Evolutionary conservation across 53 echinoderm and acorn worm genomes (phyloP), one percentile per base, ranked within the genome.

Genomic region (Astropecten irregularis): DNA sequence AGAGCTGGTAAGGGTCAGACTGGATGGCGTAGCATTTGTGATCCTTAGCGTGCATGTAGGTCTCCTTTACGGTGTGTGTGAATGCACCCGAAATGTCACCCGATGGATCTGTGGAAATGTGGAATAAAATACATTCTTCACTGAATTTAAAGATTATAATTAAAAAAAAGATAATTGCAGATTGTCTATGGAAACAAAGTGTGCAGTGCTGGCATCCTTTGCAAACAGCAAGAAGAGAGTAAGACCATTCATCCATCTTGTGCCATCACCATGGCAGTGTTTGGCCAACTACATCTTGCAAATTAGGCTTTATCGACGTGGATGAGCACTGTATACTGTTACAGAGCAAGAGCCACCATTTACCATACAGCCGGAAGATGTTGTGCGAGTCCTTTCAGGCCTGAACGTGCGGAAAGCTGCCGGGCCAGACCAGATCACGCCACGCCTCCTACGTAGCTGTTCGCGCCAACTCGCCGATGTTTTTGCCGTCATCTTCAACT

Each of bases 11-110:
- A 10, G 83, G 68, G 15, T 86, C 82, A 0, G 89, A 88, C 38
- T 76, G 56, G 49, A 95, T 82, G 29, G 94, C 94, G 47, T 92
- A 99, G 34, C 92, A 92, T 74, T 99, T 99, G 77, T 95, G 92
- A 51, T 99, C 95, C 9, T 90, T 88, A 6, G 88, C 99, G 28
- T 88, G 90, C 83, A 95, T 88, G 82, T 95, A 95, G 0, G 94
- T 90, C 66, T 99, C 99, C 54, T 92, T 89, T 11, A 84, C 90
- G 0, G 62, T 58, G 71, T 95, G 95, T 14, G 86, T 82, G 33
- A 90, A 73, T 9, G 86, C 21, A 8, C 82, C 60, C 29, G 77
- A 55, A 4, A 72, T 56, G 7, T 95, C 90, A 0, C 88, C 86
- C 0, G 93, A 77, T 1, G 91, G 42, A 81, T 99, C 92, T 92